Conservation (phyloP, 2,888 invertebrate species). For the Slavum lentiscoides region DNA sequence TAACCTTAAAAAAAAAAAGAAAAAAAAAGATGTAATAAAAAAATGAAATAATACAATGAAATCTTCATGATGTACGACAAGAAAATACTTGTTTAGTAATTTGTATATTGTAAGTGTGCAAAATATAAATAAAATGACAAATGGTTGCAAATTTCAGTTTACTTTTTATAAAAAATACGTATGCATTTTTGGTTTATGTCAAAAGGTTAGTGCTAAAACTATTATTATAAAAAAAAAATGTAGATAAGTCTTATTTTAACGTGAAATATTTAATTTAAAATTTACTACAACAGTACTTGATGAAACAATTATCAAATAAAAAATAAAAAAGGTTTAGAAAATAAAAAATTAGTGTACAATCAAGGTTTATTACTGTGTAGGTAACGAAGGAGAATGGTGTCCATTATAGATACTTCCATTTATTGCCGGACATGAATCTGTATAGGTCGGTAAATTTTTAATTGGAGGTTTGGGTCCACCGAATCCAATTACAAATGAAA, state of each 20-base stretch:
- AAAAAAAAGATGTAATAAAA: not conserved
- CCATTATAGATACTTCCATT: not conserved
- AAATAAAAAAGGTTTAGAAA: not conserved
- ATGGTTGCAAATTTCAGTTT: too few species aligned
- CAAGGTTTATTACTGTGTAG: conserved; percentile 21
- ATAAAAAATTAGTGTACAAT: not conserved
- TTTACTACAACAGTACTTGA: not conserved
- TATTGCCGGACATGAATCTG: conserved; percentile 58
- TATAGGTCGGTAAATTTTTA: conserved; percentile 65
- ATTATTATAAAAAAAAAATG: too few species aligned
- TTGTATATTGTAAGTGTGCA: too few species aligned
- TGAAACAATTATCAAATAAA: not conserved
- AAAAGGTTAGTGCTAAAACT: too few species aligned
- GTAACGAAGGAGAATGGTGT: not conserved
- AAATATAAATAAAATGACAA: too few species aligned
- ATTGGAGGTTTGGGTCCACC: conserved; percentile 74
- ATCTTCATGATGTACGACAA: not conserved
- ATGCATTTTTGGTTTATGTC: too few species aligned
- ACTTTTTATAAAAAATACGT: too few species aligned
- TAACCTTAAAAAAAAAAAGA: conserved; percentile 29
- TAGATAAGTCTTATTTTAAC: not conserved
- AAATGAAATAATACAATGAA: too few species aligned
- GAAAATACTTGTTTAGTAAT: too few species aligned
- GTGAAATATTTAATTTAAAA: not conserved
- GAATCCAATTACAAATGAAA: conserved; percentile 83